These are phyloP conservation scores for Mormoops blainvillei DNA, from an alignment of 2,113 vertebrate genomes.

Conservation along the genomic window DNA sequence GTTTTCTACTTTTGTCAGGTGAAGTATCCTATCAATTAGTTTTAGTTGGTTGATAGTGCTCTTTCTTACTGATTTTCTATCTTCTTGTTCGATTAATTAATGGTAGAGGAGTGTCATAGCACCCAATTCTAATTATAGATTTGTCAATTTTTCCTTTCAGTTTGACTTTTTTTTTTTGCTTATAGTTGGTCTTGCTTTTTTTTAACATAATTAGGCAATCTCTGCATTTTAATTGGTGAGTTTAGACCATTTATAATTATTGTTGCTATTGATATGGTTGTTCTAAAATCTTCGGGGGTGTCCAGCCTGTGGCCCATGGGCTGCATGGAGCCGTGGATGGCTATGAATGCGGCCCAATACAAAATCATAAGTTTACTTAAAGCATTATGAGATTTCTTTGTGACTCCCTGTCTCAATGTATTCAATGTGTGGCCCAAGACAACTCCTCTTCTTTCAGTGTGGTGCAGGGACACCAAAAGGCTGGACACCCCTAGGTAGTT, in stretches of 20 bases:
- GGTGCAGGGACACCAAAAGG: no score
- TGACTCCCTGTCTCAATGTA: no score
- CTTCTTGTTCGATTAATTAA: background rate
- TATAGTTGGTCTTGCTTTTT: background rate
- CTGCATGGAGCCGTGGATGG: no score
- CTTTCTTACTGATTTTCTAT: background rate
- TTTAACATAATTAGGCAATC: background rate
- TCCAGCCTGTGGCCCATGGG: no score
- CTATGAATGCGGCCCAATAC: no score
- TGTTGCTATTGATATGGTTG: background rate
- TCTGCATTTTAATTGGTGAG: background rate
- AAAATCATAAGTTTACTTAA: no score
- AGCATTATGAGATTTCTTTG: no score
- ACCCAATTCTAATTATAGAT: background rate
- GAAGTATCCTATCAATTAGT: background rate
- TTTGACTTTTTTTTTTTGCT: background rate
- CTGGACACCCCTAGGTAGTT: background rate
- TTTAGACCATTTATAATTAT: background rate
- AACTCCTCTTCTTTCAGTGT: no score
- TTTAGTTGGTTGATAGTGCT: background rate
- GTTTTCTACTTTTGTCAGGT: background rate
- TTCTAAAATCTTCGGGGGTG: conserved; percentile 21
- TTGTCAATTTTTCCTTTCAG: background rate
- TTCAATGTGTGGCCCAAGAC: no score
- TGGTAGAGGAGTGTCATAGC: background rate